These are phyloP conservation scores for Epistrophella euchroma DNA, from an alignment of 2,888 invertebrate species.

Conservation along the genomic window DNA sequence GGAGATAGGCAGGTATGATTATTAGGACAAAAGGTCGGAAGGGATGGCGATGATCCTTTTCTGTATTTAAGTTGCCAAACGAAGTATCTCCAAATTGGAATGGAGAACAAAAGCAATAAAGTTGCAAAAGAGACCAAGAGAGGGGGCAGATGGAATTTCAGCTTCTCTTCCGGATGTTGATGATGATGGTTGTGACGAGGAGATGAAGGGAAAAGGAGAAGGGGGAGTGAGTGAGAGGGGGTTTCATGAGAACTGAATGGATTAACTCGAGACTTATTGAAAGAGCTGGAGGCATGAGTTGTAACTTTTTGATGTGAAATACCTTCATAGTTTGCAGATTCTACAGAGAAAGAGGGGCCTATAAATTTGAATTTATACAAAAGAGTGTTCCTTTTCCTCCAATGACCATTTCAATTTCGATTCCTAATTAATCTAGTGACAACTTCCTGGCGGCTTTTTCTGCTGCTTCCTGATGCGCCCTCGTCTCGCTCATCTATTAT, in stretches of 20 bases:
- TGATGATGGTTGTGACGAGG: constrained; percentile 8
- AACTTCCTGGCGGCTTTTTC: constrained; percentile 49
- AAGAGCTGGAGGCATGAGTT: neutral
- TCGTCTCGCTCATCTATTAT: constrained; percentile 8
- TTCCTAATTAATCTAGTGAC: constrained; percentile 72
- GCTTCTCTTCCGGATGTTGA: constrained; percentile 16
- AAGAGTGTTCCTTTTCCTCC: constrained; percentile 11
- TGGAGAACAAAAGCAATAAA: constrained; percentile 67
- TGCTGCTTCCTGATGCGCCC: constrained; percentile 4
- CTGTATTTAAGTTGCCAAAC: constrained; percentile 70
- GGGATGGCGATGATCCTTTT: constrained; percentile 64
- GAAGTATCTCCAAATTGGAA: constrained; percentile 71
- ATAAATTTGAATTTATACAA: neutral
- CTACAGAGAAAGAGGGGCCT: neutral
- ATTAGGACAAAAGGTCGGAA: constrained; percentile 70
- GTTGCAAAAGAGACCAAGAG: constrained; percentile 35
- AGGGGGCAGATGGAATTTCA: neutral
- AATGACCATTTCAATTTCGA: constrained; percentile 71
- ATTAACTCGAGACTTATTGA: constrained; percentile 51
- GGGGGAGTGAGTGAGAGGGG: no score
- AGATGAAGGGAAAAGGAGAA: neutral
- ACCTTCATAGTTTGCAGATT: neutral
- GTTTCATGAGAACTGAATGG: neutral
- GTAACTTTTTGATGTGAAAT: constrained; percentile 48
- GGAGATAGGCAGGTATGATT: constrained; percentile 52